Conservation (phyloP, 2,113 vertebrate species). For the Bubo blakistoni region DNA sequence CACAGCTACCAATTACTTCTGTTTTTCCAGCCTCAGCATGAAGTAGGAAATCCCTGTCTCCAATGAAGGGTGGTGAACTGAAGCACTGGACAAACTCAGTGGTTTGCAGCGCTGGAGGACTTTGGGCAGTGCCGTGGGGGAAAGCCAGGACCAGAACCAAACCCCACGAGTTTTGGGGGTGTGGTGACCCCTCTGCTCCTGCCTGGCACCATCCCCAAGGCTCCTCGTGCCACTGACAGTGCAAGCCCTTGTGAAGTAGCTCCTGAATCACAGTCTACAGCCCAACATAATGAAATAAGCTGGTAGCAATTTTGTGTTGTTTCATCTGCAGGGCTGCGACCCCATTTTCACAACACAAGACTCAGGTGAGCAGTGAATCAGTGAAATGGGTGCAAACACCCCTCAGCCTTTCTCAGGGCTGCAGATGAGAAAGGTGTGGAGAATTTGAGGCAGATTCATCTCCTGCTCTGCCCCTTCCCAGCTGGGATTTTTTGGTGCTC, state of each 20-base stretch:
- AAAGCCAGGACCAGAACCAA: neutral
- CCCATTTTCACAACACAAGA: neutral
- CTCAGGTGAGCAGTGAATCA: neutral
- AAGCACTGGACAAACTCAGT: neutral
- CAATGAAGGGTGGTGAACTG: neutral
- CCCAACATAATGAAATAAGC: neutral
- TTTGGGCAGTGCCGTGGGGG: fast-evolving
- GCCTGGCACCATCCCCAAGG: neutral
- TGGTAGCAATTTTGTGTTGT: neutral
- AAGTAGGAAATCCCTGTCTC: neutral
- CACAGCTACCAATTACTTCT: neutral
- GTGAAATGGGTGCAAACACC: neutral
- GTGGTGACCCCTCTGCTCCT: neutral
- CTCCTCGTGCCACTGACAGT: fast-evolving
- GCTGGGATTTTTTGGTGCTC: neutral
- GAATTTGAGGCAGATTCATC: neutral
- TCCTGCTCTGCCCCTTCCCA: neutral
- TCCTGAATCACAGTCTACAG: neutral
- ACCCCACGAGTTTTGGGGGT: fast-evolving
- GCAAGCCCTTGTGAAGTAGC: neutral
- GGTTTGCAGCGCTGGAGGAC: neutral
- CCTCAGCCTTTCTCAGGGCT: neutral
- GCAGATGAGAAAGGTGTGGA: neutral
- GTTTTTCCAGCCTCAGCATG: neutral
- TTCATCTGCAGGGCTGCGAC: neutral